Evolutionary conservation across 2,797 vertebrate genomes (phyloP).

Genomic region (Gobio occitaniae): DNA sequence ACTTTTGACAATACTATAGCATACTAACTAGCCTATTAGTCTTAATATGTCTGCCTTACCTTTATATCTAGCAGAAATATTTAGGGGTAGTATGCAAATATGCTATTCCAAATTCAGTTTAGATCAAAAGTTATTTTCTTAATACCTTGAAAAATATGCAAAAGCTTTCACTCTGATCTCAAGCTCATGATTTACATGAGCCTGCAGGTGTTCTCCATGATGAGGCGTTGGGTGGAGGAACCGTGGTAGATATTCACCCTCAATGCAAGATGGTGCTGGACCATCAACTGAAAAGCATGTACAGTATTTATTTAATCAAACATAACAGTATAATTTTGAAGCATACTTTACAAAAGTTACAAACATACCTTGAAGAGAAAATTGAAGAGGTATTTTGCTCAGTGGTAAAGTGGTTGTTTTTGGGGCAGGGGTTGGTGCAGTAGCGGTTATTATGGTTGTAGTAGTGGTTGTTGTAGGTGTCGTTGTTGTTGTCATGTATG

Average conservation of each 20-base stretch:
- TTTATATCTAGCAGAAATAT: neutral
- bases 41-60: neutral
- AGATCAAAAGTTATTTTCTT: no score
- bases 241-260: constrained; percentile 29
- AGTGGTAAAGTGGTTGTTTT: neutral
- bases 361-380: constrained; percentile 26
- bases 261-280: constrained; percentile 30
- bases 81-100: neutral
- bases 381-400: constrained; percentile 43
- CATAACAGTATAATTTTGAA: neutral
- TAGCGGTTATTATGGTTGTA: neutral
- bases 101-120: neutral
- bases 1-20: neutral
- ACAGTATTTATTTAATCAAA: neutral
- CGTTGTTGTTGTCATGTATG: neutral
- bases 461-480: neutral
- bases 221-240: constrained; percentile 38
- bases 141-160: constrained; percentile 26
- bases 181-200: constrained; percentile 24
- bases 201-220: constrained; percentile 15
- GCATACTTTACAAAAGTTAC: neutral
- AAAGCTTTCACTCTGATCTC: constrained; percentile 20
- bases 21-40: neutral
- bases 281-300: constrained; percentile 3
- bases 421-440: neutral